Evolutionary conservation across 2,797 vertebrate species (phyloP).

Genomic region (Distichodus sexfasciatus): DNA sequence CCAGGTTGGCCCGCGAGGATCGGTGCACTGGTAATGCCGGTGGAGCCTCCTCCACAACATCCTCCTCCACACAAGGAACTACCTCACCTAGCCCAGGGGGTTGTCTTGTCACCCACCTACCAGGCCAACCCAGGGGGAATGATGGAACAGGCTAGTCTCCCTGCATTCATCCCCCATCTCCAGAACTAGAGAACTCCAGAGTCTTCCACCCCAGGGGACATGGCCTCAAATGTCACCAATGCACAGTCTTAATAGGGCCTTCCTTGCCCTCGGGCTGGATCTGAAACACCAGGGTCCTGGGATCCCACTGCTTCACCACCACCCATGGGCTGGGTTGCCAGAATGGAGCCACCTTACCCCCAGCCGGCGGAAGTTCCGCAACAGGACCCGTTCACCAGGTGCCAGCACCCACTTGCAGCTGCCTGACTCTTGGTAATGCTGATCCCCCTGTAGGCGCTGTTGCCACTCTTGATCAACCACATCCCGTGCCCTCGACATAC

Average conservation of each 20-base stretch:
- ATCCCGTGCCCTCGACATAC: background rate
- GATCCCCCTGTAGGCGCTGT: background rate
- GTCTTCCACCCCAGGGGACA: background rate
- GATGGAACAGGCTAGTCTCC: background rate
- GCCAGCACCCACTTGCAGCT: background rate
- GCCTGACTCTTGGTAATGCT: background rate
- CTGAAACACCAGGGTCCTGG: background rate
- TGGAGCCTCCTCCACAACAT: background rate
- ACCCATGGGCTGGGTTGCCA: constrained; percentile 3
- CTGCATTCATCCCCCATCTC: background rate
- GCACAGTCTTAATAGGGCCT: background rate
- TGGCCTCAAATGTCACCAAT: background rate
- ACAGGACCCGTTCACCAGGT: constrained; percentile 12
- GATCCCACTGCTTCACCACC: no score
- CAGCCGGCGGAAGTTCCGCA: constrained; percentile 10
- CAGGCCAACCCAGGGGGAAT: background rate
- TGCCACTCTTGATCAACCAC: background rate
- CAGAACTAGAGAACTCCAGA: background rate
- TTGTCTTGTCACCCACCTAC: background rate
- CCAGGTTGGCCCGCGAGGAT: background rate
- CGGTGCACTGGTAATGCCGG: background rate
- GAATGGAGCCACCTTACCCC: background rate
- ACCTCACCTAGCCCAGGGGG: background rate
- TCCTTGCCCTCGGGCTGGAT: background rate
- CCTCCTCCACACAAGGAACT: background rate